Conservation (phyloP, 2,113 vertebrate species). For the Callopanchax toddi region DNA sequence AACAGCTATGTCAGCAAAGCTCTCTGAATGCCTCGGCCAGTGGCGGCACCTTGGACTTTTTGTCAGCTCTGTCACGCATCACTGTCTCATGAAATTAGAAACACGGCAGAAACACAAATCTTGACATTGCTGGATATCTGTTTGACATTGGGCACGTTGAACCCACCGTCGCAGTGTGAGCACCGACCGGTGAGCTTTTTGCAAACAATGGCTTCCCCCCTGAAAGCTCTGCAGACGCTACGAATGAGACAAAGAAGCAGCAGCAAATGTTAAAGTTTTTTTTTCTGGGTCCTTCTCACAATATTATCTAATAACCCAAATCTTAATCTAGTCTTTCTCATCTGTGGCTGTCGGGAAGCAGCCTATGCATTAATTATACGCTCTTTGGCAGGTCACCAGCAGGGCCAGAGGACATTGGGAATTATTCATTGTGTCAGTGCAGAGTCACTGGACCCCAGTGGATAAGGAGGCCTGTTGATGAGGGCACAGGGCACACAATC, state of each 20-base stretch:
- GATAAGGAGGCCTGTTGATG: constrained; percentile 65
- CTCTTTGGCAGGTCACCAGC: constrained; percentile 60
- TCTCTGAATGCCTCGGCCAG: constrained; percentile 61
- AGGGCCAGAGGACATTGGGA: constrained; percentile 62
- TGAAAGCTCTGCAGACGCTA: not conserved
- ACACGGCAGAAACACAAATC: constrained; percentile 73
- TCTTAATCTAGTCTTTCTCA: constrained; percentile 47
- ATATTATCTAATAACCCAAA: constrained; percentile 61
- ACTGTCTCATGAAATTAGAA: constrained; percentile 79
- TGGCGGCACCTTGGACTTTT: constrained; percentile 66
- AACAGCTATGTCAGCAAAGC: constrained; percentile 56
- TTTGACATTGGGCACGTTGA: constrained; percentile 70
- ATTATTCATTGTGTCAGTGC: constrained; percentile 74
- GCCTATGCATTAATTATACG: constrained; percentile 69
- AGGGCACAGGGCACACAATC: constrained; percentile 38
- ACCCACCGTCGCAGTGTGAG: constrained; percentile 48
- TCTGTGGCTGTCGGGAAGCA: constrained; percentile 27
- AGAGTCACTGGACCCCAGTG: constrained; percentile 42
- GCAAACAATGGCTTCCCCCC: constrained; percentile 58
- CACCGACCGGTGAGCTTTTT: constrained; percentile 34
- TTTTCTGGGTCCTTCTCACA: constrained; percentile 37
- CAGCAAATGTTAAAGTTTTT: constrained; percentile 8
- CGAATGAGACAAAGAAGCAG: constrained; percentile 29
- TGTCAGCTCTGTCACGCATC: constrained; percentile 75
- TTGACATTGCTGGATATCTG: constrained; percentile 76